phyloP scores from a whole-genome alignment of 2,113 vertebrate genomes.

The Anser brachyrhynchus region DNA sequence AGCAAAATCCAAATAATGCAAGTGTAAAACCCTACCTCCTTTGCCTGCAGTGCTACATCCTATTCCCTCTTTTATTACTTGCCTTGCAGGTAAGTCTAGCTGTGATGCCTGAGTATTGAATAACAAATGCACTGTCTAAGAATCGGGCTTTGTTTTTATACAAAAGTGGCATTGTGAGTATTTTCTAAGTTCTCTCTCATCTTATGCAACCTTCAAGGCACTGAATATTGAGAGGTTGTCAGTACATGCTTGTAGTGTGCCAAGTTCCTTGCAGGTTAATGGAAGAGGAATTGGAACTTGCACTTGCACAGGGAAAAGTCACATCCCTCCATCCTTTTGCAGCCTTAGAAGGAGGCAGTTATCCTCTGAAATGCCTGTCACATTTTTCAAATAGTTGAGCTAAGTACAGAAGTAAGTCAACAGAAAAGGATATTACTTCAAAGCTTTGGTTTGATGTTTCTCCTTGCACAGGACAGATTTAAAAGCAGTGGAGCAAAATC shows the following conservation, averaged over 20 bases:
- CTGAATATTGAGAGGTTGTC: neutral
- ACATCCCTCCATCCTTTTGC: neutral
- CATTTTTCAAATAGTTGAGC: conserved; percentile 15
- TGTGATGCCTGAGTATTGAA: neutral
- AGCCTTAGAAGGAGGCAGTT: neutral
- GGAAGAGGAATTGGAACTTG: neutral
- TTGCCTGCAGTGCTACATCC: neutral
- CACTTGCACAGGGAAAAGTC: neutral
- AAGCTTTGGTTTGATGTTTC: neutral
- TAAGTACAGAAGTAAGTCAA: neutral
- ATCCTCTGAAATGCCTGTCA: neutral
- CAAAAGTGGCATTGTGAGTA: neutral
- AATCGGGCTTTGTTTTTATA: neutral
- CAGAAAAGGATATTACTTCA: neutral
- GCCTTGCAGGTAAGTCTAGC: neutral
- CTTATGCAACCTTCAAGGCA: neutral
- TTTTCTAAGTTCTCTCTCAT: neutral
- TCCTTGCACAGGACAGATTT: neutral
- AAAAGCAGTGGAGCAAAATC: neutral
- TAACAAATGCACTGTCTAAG: neutral
- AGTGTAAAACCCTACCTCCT: neutral
- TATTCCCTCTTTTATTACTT: neutral
- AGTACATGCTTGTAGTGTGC: neutral
- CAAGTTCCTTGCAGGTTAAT: neutral
- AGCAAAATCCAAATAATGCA: neutral